Percentiles rank a stretch among this genome's conserved stretches.
Conservation (phyloP, 2,113 vertebrate genomes). For the Neoarius graeffei region DNA sequence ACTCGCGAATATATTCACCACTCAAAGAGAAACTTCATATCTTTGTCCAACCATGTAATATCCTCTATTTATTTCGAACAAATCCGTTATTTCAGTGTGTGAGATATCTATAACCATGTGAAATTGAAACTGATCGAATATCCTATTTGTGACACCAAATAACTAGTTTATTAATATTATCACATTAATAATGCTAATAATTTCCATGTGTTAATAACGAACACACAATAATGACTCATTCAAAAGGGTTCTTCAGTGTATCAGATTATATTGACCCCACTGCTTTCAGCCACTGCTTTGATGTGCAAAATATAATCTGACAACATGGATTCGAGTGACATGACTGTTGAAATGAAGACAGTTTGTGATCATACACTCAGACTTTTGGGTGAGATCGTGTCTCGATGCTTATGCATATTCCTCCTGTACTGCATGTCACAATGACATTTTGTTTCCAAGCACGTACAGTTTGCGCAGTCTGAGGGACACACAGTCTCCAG, state of each 20-base stretch:
- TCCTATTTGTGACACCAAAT: background rate
- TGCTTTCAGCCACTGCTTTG: background rate
- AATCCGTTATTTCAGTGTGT: background rate
- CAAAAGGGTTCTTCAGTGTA: background rate
- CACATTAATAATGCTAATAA: background rate
- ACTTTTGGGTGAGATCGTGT: background rate
- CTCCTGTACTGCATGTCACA: background rate
- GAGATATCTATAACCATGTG: background rate
- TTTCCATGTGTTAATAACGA: background rate
- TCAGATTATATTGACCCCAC: background rate
- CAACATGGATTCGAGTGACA: background rate
- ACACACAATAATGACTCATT: background rate
- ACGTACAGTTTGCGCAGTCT: constrained; percentile 13
- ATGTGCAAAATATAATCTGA: background rate
- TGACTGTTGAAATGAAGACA: background rate
- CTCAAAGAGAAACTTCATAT: too few relatives aligned
- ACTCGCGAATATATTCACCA: too few relatives aligned
- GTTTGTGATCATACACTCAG: background rate
- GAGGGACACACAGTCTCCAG: background rate
- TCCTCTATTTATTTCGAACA: background rate
- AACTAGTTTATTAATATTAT: background rate
- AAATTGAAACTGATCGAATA: background rate
- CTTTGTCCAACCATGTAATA: too few relatives aligned
- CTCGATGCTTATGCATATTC: background rate
- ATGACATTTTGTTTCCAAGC: constrained; percentile 8